These are phyloP conservation scores for Folsomia manolachei DNA, from an alignment of 2,888 invertebrate genomes.

Conservation along the genomic window DNA sequence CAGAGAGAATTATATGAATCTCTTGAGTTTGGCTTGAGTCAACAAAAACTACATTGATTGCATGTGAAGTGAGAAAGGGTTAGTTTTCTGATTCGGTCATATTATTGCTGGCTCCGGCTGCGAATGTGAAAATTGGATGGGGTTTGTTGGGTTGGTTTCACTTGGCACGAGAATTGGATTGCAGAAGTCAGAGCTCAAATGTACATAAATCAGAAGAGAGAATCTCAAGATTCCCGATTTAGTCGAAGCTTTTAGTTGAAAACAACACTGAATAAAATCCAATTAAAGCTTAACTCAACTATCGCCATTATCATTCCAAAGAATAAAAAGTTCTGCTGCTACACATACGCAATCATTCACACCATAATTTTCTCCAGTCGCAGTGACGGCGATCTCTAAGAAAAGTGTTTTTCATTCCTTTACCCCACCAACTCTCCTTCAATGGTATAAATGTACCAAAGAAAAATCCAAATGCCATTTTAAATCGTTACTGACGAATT, in stretches of 20 bases:
- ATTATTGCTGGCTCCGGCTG: neutral
- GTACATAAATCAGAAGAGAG: slow-evolving; percentile 4
- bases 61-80: neutral
- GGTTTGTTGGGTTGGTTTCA: neutral
- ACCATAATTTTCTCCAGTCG: too few species aligned
- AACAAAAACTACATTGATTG: neutral
- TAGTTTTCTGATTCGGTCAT: neutral
- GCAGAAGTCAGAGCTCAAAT: slow-evolving; percentile 6
- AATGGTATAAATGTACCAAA: too few species aligned
- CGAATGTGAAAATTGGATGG: neutral
- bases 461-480: too few species aligned
- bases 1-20: neutral
- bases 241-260: too few species aligned
- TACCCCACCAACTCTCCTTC: too few species aligned
- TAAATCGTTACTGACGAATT: too few species aligned
- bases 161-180: slow-evolving; percentile 10
- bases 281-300: slow-evolving; percentile 1
- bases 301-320: neutral
- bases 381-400: too few species aligned
- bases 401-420: too few species aligned
- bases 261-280: slow-evolving; percentile 8
- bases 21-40: neutral
- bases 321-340: too few species aligned
- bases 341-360: too few species aligned
- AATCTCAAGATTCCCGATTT: neutral